phyloP scores from a whole-genome alignment of 2,888 invertebrate species.

The Biston stratarius region DNA sequence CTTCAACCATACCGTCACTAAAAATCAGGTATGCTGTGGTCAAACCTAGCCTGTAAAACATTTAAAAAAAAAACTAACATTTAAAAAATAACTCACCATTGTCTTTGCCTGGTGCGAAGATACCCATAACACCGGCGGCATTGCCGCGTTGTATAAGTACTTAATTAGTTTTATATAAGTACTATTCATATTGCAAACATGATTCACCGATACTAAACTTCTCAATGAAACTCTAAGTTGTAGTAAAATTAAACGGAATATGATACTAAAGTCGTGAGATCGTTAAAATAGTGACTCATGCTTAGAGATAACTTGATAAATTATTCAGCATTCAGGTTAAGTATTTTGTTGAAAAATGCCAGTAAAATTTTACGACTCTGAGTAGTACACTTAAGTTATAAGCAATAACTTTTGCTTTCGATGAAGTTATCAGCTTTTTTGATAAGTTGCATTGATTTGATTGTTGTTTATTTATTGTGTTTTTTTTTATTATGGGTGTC shows the following conservation, averaged over 20 bases:
- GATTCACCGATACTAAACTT: not conserved
- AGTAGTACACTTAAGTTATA: conserved; percentile 40
- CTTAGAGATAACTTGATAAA: conserved; percentile 31
- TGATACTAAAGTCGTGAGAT: conserved; percentile 16
- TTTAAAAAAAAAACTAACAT: no score
- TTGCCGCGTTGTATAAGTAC: no score
- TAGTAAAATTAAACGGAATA: conserved; percentile 15
- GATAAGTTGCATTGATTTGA: conserved; percentile 29
- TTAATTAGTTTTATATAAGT: no score
- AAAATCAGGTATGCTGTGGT: no score
- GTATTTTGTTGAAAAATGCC: conserved; percentile 40
- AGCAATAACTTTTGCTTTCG: conserved; percentile 47
- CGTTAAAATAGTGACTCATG: conserved; percentile 32
- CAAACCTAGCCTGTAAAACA: no score
- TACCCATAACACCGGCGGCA: no score
- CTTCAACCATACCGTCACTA: no score
- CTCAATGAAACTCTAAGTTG: conserved; percentile 6
- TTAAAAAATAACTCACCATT: no score
- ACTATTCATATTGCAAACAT: not conserved
- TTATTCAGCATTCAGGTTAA: conserved; percentile 38
- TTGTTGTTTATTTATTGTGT: not conserved
- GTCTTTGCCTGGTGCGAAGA: no score
- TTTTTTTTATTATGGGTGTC: not conserved
- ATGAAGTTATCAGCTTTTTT: conserved; percentile 38
- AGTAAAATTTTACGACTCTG: conserved; percentile 42